These are phyloP conservation scores for Bubo bubo DNA, from an alignment of 2,113 vertebrate species.

Conservation along the genomic window DNA sequence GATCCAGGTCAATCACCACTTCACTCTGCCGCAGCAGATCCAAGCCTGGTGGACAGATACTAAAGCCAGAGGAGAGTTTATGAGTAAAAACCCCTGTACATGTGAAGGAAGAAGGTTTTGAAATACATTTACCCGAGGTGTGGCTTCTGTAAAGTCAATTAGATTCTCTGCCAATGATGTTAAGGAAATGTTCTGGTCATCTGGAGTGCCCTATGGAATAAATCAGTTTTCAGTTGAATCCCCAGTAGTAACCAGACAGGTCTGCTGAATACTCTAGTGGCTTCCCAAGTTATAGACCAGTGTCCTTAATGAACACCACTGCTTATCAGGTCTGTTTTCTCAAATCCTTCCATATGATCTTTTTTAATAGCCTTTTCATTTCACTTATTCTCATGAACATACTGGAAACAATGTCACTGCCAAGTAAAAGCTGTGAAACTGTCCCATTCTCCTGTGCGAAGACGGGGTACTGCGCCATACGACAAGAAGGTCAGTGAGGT, in stretches of 20 bases:
- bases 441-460: rapidly evolving
- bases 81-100: background rate
- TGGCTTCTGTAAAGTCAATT: slow-evolving; percentile 89
- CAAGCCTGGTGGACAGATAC: background rate
- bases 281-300: background rate
- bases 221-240: slow-evolving; percentile 46
- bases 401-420: background rate
- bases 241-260: background rate
- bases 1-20: background rate
- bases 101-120: slow-evolving; percentile 8
- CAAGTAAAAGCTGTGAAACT: background rate
- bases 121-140: slow-evolving; percentile 80
- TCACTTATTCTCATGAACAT: background rate
- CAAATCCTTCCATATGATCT: background rate
- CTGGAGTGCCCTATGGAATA: slow-evolving; percentile 81
- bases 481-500: background rate
- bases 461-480: rapidly evolving
- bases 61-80: background rate
- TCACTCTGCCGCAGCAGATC: background rate
- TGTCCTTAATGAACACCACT: background rate
- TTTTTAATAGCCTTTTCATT: background rate
- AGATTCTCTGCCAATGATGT: slow-evolving; percentile 85
- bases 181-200: slow-evolving; percentile 80
- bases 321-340: background rate
- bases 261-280: background rate